Base-by-base conservation (phyloP, 2,113 vertebrate genomes). In the Lepisosteus osseus region DNA sequence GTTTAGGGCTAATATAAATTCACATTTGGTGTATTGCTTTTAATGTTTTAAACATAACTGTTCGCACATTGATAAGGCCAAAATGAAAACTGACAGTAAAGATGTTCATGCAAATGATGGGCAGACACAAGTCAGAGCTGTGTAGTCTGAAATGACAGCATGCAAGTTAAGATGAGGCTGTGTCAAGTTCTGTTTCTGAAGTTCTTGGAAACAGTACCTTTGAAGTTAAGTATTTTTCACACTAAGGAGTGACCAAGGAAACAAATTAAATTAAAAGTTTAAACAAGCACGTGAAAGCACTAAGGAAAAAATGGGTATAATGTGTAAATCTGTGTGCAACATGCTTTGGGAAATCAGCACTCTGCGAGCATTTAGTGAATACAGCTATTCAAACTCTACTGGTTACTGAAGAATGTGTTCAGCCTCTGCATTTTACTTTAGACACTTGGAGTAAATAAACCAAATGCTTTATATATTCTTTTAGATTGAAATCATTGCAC, bases 301-400 rank as follows among this genome's bases (percentile, higher is more conserved):
- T 56, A 40, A 57, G 14, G 15, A 41, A 14, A 47, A 66, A 65
- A 55, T 72, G 45, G 14, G 51, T 17, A 17, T 54, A 13, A 5
- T 9, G 14, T 29, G 9, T 51, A 17, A n/a, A 67, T 12, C 67
- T 69, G 42, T 64, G 71, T 47, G 54, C 65, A 29, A 54, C 42
- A 55, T 54, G 29, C 47, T 51, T 8, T 64, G 70, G 45, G 47
- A 44, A 4, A 68, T 51, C 44, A 17, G 14, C 17, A 67, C 54
- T 47, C 66, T 54, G 66, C 11, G 45, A 29, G 67, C 51, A 56
- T 68, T 54, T 56, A 55, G 67, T 54, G 17, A 68, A 68, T 3
- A 55, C 9, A 68, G 41, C 67, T 56, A 68, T 68, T 68, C 54
- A 55, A 40, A 55, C 54, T 7, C n/a, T 51, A 51, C 29, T 54